phyloP scores from a whole-genome alignment of 1,140 invertebrate genomes.

The Reticulitermes speratus region DNA sequence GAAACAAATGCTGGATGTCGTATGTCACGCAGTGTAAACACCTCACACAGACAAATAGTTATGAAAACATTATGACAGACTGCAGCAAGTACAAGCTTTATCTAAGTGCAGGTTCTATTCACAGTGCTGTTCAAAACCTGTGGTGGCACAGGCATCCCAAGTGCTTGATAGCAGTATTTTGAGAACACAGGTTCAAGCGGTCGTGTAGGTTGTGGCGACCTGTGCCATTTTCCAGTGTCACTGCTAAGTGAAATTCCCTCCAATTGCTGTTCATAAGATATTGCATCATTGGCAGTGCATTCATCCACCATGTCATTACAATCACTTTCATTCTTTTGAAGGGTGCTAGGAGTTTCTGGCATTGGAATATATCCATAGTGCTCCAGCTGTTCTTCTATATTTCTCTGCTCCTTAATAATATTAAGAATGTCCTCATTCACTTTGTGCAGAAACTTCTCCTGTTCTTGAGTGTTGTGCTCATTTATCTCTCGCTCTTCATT shows the following conservation, averaged over 20 bases:
- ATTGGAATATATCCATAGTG: not conserved
- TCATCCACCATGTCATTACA: not conserved
- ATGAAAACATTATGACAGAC: no score
- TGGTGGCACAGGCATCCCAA: no score
- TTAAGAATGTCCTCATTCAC: not conserved
- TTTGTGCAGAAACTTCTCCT: not conserved
- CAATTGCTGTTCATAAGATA: not conserved
- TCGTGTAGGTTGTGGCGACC: no score
- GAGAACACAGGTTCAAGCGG: no score
- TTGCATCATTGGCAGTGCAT: not conserved
- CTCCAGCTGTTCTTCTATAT: not conserved
- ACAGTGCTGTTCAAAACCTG: no score
- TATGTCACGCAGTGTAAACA: no score
- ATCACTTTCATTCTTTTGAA: not conserved
- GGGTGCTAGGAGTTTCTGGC: not conserved
- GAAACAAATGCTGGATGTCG: no score
- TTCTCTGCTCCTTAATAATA: not conserved
- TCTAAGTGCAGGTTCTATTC: no score
- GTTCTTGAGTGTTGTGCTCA: not conserved
- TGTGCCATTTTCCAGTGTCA: no score
- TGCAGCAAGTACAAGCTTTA: no score
- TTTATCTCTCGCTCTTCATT: not conserved
- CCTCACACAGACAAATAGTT: no score
- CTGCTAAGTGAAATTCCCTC: not conserved
- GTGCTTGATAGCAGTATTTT: no score